Evolutionary conservation across 1,140 invertebrate genomes (phyloP), one percentile per base, ranked within the genome.

Genomic region (Drosophila quadrilineata): DNA sequence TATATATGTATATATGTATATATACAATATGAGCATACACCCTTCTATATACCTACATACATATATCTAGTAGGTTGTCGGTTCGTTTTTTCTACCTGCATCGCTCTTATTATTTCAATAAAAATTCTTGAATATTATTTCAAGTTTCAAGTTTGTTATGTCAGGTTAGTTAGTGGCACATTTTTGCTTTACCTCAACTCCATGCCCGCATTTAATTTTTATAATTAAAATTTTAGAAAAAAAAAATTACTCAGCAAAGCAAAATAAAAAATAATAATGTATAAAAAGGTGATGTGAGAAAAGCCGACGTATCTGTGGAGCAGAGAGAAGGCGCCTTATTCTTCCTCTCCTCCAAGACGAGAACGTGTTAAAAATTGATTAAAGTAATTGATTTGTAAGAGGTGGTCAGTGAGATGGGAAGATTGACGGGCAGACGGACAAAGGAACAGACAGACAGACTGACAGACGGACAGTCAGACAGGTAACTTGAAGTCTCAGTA

Each of bases 111-210:
- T 84, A 84, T 77, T 84, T 84, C 77, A 84, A 85, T 79, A 84
- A 85, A 84, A 85, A 84, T 84, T 84, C 77, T 85, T 84, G 72
- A 77, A 84, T 84, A 84, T 84, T 85, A 84, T 84, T 84, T 85
- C 59, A 70, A 85, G 77, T 84, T 84, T 85, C 59, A 70, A 85
- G 77, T 85, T 84, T 84, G 70, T 77, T 85, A 77, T 73, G 77
- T 69, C 77, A 85, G 77, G 79, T 84, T 84, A 84, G 77, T 84
- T 73, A 73, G 45, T 63, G 35, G 43, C 48, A 45, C 45, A 48
- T 38, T 52, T 45, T 57, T 62, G 21, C 43, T 40, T 54, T 22
- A 28, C 22, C 36, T 33, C 63, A 57, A 45, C 43, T 12, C 26
- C 22, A 49, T 49, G 70, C 52, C 56, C 73, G 79, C 70, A 71